These are phyloP conservation scores for Telmatochromis sp. DNA, from an alignment of 2,113 vertebrate genomes.

Conservation along the genomic window DNA sequence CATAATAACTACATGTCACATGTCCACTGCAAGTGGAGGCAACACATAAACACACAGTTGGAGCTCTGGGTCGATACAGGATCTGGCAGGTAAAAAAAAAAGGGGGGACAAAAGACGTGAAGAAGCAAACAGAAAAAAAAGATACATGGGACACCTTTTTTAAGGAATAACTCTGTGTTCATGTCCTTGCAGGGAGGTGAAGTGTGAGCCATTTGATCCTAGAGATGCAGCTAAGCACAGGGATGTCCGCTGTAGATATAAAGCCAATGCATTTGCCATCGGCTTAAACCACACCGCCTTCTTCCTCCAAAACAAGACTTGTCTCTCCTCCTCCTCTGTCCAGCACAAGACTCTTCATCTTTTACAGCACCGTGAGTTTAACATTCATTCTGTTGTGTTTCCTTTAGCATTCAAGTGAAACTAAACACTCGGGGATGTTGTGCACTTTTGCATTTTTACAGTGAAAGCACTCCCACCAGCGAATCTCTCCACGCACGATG, in stretches of 20 bases:
- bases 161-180: background rate
- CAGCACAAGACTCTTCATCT: background rate
- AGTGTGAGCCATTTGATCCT: background rate
- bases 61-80: background rate
- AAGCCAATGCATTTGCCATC: rapidly evolving
- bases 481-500: background rate
- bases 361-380: slow-evolving; percentile 43
- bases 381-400: background rate
- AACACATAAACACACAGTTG: background rate
- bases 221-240: background rate
- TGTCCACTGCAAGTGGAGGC: slow-evolving; percentile 56
- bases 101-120: background rate
- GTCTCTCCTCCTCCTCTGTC: background rate
- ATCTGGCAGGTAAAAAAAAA: background rate
- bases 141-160: background rate
- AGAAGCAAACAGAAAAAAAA: background rate
- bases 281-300: background rate
- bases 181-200: background rate
- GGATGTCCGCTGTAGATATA: slow-evolving; percentile 25
- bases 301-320: slow-evolving; percentile 20
- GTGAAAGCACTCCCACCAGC: slow-evolving; percentile 48
- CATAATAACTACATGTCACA: slow-evolving; percentile 50
- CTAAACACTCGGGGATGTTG: background rate
- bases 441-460: slow-evolving; percentile 2
- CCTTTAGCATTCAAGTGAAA: background rate